phyloP scores from a whole-genome alignment of 2,113 vertebrate species.

The Serilophus lunatus region DNA sequence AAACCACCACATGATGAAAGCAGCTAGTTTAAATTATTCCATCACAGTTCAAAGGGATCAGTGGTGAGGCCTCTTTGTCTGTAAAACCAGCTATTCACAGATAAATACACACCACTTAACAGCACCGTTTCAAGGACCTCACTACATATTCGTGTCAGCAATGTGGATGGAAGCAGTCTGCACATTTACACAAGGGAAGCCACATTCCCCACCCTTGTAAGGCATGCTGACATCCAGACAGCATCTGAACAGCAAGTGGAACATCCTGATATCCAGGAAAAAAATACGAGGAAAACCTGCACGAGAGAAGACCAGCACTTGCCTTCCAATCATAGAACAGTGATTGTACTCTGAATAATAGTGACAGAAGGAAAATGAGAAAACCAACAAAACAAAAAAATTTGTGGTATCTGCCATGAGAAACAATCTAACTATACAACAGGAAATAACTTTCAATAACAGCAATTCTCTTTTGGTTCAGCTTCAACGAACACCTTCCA shows the following conservation, averaged over 20 bases:
- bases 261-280: background rate
- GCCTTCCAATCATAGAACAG: background rate
- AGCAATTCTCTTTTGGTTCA: background rate
- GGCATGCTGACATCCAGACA: background rate
- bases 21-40: background rate
- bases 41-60: background rate
- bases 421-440: background rate
- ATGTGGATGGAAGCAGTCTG: rapidly evolving
- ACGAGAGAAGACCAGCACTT: background rate
- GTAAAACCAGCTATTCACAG: background rate
- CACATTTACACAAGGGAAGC: background rate
- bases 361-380: background rate
- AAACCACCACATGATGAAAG: background rate
- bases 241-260: background rate
- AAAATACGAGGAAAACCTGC: background rate
- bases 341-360: background rate
- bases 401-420: background rate
- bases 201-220: background rate
- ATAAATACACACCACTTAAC: background rate
- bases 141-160: rapidly evolving
- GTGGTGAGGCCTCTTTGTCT: background rate
- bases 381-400: background rate
- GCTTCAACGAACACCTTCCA: background rate
- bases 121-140: background rate
- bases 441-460: background rate